Evolutionary conservation across 2,797 vertebrate species (phyloP).

Genomic region (Peromyscus aztecus): DNA sequence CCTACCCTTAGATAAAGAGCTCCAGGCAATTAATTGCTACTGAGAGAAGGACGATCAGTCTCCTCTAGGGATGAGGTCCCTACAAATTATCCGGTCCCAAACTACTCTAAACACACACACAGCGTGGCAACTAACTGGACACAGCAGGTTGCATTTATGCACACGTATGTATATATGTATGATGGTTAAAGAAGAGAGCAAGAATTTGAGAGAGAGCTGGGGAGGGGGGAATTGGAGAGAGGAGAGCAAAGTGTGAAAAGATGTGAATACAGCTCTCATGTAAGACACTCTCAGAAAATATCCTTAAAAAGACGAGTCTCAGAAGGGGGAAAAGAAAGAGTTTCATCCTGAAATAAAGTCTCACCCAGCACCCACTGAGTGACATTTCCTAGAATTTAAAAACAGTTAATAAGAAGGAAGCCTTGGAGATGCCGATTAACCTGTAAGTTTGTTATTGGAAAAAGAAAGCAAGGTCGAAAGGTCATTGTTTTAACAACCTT

Average conservation of each 20-base stretch:
- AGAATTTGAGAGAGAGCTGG: neutral
- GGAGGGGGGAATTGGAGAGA: too few species aligned
- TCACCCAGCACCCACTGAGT: conserved; percentile 53
- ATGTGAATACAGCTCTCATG: neutral
- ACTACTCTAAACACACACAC: neutral
- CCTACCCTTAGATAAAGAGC: neutral
- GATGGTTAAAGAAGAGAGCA: neutral
- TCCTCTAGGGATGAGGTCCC: neutral
- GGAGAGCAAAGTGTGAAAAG: neutral
- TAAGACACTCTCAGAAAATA: neutral
- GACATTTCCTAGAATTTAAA: conserved; percentile 79
- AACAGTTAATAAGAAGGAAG: conserved; percentile 75
- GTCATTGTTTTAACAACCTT: conserved; percentile 77
- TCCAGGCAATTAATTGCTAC: neutral
- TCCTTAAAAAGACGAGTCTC: neutral
- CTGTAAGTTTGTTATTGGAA: conserved; percentile 59
- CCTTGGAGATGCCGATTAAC: conserved; percentile 74
- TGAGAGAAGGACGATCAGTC: neutral
- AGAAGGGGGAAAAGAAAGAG: conserved; percentile 4
- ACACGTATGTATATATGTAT: too few species aligned
- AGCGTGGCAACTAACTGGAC: neutral
- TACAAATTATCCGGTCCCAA: neutral
- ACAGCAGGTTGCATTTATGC: neutral
- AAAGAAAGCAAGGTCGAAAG: conserved; percentile 67
- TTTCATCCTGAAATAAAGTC: conserved; percentile 69